Evolutionary conservation across 2,113 vertebrate genomes (phyloP).

Genomic region (Rostratula benghalensis): DNA sequence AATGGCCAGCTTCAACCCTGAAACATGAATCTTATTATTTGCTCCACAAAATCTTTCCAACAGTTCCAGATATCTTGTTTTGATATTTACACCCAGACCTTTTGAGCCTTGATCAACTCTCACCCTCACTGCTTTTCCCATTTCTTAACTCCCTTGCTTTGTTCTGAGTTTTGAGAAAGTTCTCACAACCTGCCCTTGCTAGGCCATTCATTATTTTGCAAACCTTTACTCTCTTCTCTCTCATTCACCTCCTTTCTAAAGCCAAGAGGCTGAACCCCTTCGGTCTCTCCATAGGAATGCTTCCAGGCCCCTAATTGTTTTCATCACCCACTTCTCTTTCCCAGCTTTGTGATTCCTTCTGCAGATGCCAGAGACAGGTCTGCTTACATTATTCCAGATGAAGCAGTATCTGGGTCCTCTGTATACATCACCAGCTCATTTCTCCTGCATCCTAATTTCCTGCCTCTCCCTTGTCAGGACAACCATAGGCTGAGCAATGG

Average conservation of each 20-base stretch:
- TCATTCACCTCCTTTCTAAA: not conserved
- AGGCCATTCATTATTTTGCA: constrained; percentile 6
- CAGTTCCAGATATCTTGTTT: not conserved
- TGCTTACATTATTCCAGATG: constrained; percentile 26
- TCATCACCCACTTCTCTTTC: constrained; percentile 26
- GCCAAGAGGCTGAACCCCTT: not conserved
- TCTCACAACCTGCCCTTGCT: not conserved
- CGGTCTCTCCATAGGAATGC: not conserved
- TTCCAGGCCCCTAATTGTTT: constrained; percentile 22
- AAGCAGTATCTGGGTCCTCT: constrained; percentile 14
- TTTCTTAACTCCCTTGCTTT: not conserved
- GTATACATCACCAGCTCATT: not conserved
- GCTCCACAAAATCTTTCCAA: not conserved
- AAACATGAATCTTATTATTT: constrained; percentile 9
- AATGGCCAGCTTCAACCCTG: not conserved
- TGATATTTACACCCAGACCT: not conserved
- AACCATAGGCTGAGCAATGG: constrained; percentile 5
- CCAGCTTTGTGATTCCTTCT: constrained; percentile 29
- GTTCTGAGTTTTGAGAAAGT: not conserved
- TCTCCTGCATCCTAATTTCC: not conserved
- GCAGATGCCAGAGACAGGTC: constrained; percentile 33
- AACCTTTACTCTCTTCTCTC: not conserved
- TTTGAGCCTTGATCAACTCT: not conserved
- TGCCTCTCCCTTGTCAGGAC: constrained; percentile 19
- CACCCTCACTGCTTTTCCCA: not conserved